Conservation (phyloP, 2,797 vertebrate genomes). For the Linurgus olivaceus region DNA sequence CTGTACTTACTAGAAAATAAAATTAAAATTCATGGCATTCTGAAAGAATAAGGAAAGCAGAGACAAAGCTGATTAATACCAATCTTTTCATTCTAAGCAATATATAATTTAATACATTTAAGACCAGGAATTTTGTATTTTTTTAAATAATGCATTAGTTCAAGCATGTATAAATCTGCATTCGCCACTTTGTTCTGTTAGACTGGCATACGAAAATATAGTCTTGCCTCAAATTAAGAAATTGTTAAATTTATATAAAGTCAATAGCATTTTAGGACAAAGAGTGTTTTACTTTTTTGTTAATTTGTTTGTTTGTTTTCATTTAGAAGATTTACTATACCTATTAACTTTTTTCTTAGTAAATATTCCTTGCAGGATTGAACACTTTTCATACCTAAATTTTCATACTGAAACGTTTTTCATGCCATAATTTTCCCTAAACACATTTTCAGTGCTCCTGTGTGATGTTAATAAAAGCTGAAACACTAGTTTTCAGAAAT, state of each 20-base stretch:
- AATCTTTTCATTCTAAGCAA: background rate
- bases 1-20: background rate
- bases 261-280: background rate
- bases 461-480: constrained; percentile 30
- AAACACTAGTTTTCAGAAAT: constrained; percentile 27
- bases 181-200: background rate
- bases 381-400: background rate
- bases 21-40: background rate
- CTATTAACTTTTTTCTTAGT: background rate
- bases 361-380: background rate
- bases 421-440: background rate
- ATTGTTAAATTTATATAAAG: background rate
- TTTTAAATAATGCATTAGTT: background rate
- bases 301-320: background rate
- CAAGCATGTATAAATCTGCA: background rate
- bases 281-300: background rate
- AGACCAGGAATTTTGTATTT: background rate
- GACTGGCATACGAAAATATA: background rate
- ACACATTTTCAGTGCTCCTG: background rate
- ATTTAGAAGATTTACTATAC: background rate
- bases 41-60: background rate
- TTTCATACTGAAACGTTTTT: background rate
- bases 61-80: background rate
- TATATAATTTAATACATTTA: background rate
- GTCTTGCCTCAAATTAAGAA: background rate